Evolutionary conservation across 1,140 invertebrate species (phyloP).

Genomic region (Scaptomyza montana): DNA sequence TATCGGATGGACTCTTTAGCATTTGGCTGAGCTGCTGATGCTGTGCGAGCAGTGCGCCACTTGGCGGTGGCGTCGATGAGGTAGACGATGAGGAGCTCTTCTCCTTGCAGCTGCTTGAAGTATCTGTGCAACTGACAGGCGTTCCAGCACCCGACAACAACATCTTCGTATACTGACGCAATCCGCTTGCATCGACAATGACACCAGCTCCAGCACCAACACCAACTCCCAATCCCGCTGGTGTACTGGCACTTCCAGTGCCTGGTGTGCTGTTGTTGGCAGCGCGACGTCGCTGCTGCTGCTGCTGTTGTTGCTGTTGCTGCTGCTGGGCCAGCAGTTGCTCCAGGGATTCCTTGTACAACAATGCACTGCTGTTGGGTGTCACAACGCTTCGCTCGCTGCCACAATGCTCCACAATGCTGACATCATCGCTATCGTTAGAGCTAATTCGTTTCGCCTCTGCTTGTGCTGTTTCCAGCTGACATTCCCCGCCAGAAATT

Average conservation of each 20-base stretch:
- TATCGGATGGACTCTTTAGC: conserved; percentile 79
- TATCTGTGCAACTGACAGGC: conserved; percentile 56
- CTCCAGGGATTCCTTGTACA: conserved; percentile 80
- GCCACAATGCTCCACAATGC: conserved; percentile 63
- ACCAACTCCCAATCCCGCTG: background rate
- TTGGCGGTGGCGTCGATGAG: conserved; percentile 79
- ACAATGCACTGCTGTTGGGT: conserved; percentile 57
- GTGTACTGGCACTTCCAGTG: background rate
- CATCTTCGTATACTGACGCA: conserved; percentile 73
- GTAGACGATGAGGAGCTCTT: conserved; percentile 83
- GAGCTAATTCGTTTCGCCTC: conserved; percentile 48
- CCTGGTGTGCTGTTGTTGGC: conserved; percentile 35
- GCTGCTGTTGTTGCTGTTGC: conserved; percentile 9
- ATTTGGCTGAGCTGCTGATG: conserved; percentile 76
- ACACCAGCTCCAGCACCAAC: conserved; percentile 22
- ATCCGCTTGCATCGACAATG: conserved; percentile 61
- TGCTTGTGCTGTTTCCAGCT: conserved; percentile 19
- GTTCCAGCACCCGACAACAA: conserved; percentile 59
- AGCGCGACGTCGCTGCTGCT: conserved; percentile 26
- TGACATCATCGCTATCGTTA: conserved; percentile 66
- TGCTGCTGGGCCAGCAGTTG: conserved; percentile 67
- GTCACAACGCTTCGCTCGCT: conserved; percentile 51
- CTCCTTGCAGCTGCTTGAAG: conserved; percentile 77
- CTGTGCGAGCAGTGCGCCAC: conserved; percentile 59
- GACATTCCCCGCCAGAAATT: conserved; percentile 29